Base-by-base conservation (phyloP, 2,797 vertebrate genomes). In the Lithobates sylvaticus region DNA sequence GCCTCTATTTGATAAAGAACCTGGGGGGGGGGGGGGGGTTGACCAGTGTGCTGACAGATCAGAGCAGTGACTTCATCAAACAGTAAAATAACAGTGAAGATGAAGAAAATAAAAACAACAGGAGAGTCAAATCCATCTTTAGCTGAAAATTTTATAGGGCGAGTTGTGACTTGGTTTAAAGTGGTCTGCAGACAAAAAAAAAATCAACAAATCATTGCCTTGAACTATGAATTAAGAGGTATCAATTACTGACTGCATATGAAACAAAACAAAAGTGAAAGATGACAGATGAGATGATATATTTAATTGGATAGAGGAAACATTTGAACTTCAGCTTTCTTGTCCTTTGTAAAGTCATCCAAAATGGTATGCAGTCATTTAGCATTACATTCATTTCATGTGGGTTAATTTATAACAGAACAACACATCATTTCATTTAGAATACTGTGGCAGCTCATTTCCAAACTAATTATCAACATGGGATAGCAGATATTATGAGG, bases 401-500 rank as follows among this genome's bases (percentile, higher is more conserved):
- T 72, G 72, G 54, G 69, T 71, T 77, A 68, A 87, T 87, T 87
- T 78, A 83, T 83, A 87, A 81, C 32, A 72, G 76, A 71, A 78
- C 75, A 87, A 78, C 68, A 83, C 80, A 87, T 84, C 86, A 88
- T 82, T 79, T 75, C 65, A 81, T 80, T 89, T 89, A 71, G 23
- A 86, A 54, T 89, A 85, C 89, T 88, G 80, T 87, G 76, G 77
- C 72, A 88, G 85, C 79, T 86, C 79, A 83, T 90, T 81, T 90
- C 64, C 69, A 85, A 90, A 89, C 86, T 86, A 23, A 89, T 90
- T 90, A 89, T 88, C 86, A 47, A 86, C 76, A 84, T 69, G 61
- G 76, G 76, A 88, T 91, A 90, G 90, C 78, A 81, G 81, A 91
- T 87, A 65, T 88, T 86, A 84, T 67, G 8, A 4, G 81, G 78